Base-by-base conservation (phyloP, 1,140 invertebrate genomes). In the Listronotus bonariensis region DNA sequence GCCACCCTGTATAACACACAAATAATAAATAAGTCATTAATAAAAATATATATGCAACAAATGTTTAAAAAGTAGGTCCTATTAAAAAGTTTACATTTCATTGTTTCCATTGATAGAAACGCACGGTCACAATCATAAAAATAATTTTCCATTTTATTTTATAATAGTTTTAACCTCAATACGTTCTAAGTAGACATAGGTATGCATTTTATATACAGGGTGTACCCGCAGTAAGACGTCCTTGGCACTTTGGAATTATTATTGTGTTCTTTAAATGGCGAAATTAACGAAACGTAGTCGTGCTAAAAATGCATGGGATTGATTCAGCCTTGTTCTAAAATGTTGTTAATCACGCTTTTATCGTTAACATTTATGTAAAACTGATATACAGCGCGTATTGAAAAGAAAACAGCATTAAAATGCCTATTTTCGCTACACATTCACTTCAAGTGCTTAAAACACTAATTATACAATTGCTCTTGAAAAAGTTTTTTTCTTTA, bases 131-230 rank as follows among this genome's bases (percentile, higher is more conserved):
- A 45, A 9, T 45, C 42, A 45, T 45, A 45, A 45, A 45, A 45
- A n/a, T 45, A 15, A n/a, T 45, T 45, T 45, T n/a, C 14, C n/a
- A 7, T 45, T 45, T 45, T n/a, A n/a, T 45, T 45, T 17, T 15
- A 14, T 45, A 45, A 45, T 45, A 45, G 42, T n/a, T 45, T 45
- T 45, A 45, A 45, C 42, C 42, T 45, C 42, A 45, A 45, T 45
- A 7, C 15, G 42, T n/a, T 17, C 42, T 45, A 45, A 51, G 20
- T 51, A 31, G 48, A 20, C 48, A 51, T n/a, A 26, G 48, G 48
- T 51, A 51, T 51, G 48, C 31, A 34, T n/a, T 51, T 51, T 51
- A 31, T 6, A 31, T 10, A 51, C 18, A 51, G 48, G 48, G 48
- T 51, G 48, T 10, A n/a, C 20, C 20, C 18, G 10, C 48, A 18